Conservation (phyloP, 2,113 vertebrate genomes). For the Neotragus pygmaeus region DNA sequence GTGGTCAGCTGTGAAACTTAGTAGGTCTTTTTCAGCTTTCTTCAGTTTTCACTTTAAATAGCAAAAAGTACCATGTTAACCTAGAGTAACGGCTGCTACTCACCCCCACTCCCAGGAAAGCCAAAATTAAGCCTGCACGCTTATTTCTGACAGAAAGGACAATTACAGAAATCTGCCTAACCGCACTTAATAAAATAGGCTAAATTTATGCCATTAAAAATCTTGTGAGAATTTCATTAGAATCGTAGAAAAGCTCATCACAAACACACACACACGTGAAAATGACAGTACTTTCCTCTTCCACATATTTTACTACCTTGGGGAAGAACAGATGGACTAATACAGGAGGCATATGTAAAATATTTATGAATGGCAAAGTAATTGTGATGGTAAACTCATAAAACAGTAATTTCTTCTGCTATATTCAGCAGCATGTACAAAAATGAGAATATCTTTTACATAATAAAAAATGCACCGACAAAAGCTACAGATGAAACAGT, state of each 20-base stretch:
- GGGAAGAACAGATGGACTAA: constrained; percentile 48
- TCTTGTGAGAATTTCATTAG: constrained; percentile 31
- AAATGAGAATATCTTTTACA: constrained; percentile 43
- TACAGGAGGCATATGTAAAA: constrained; percentile 49
- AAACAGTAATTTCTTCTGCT: constrained; percentile 54
- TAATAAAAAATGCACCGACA: constrained; percentile 37
- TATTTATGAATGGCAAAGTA: constrained; percentile 60
- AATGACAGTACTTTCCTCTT: not conserved
- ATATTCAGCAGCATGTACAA: constrained; percentile 36
- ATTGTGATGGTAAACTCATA: constrained; percentile 56
- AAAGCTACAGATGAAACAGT: constrained; percentile 8
- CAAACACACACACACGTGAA: not conserved
- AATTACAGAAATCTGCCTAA: constrained; percentile 45
- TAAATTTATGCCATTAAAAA: constrained; percentile 48
- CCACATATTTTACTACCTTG: not conserved
- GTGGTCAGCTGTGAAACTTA: constrained; percentile 58
- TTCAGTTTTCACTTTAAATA: constrained; percentile 44
- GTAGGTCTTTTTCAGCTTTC: constrained; percentile 42
- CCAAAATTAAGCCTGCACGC: not conserved
- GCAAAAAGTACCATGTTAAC: not conserved
- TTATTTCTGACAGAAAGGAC: constrained; percentile 39
- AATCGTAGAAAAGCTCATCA: constrained; percentile 32
- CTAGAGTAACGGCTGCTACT: not conserved
- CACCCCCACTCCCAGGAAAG: not conserved
- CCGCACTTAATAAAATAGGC: not conserved